These are phyloP conservation scores for Antitype chi DNA, from an alignment of 2,888 invertebrate species.

Conservation along the genomic window DNA sequence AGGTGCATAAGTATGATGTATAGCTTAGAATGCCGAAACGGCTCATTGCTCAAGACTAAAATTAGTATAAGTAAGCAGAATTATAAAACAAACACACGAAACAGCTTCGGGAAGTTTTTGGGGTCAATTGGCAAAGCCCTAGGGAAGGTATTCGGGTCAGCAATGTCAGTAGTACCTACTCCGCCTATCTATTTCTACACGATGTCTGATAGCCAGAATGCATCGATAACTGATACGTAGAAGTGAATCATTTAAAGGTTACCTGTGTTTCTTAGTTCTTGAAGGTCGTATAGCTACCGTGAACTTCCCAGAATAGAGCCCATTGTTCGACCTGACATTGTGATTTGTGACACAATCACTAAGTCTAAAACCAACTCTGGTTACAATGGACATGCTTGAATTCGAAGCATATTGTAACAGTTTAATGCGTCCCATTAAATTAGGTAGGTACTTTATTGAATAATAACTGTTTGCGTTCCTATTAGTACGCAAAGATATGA, in stretches of 20 bases:
- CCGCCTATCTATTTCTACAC: conserved; percentile 36
- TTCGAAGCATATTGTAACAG: not conserved
- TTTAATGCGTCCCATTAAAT: conserved; percentile 3
- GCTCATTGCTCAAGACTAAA: not conserved
- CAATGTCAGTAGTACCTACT: conserved; percentile 34
- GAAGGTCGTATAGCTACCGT: conserved; percentile 10
- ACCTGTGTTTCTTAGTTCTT: not conserved
- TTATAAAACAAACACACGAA: conserved; percentile 10
- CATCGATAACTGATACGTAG: not conserved
- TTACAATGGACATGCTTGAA: conserved; percentile 16
- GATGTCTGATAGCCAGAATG: conserved; percentile 11
- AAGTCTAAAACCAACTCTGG: not conserved
- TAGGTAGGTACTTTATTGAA: conserved; percentile 3
- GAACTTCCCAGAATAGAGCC: conserved; percentile 18
- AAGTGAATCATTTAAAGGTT: not conserved
- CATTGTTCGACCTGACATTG: conserved; percentile 28
- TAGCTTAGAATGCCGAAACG: not conserved
- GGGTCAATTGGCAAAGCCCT: conserved; percentile 43
- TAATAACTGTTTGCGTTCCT: not conserved
- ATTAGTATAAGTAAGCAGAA: not conserved
- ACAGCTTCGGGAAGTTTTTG: conserved; percentile 24
- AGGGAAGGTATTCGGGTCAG: conserved; percentile 34
- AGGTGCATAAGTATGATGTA: not conserved
- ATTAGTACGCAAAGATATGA: conserved; percentile 9
- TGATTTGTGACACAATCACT: conserved; percentile 30